A percentile compares a stretch with the other conserved stretches of the same genome.
Evolutionary conservation across 2,888 invertebrate species (phyloP).

Genomic region (Dichetophora obliterata): DNA sequence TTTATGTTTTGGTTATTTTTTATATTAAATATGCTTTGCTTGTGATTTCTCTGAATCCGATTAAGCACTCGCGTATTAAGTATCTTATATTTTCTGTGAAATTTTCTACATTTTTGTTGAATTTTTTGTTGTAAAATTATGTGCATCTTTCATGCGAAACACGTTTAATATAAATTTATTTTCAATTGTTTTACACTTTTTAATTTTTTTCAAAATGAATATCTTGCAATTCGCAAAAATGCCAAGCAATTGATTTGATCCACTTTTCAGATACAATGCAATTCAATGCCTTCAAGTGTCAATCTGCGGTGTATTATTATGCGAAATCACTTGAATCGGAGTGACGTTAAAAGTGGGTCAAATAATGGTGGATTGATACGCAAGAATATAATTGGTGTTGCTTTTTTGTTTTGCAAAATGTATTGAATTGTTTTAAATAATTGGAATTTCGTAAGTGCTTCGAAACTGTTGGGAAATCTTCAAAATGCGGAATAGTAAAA

Average conservation of each 20-base stretch:
- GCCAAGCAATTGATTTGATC: constrained; percentile 27
- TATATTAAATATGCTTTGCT: background rate
- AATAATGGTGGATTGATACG: background rate
- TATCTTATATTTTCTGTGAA: background rate
- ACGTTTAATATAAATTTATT: background rate
- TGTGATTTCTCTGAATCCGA: background rate
- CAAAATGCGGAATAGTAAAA: too few species aligned
- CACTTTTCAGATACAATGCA: background rate
- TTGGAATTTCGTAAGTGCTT: background rate
- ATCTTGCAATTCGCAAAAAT: constrained; percentile 11
- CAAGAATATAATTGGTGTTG: too few species aligned
- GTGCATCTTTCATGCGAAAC: background rate
- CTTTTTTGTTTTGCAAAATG: too few species aligned
- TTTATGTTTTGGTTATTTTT: background rate
- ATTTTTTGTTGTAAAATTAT: background rate
- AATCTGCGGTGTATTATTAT: background rate
- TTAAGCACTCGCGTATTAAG: background rate
- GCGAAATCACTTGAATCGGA: background rate
- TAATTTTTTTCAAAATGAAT: constrained; percentile 3
- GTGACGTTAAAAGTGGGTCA: constrained; percentile 3
- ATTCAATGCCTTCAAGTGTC: background rate
- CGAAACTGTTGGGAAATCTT: too few species aligned
- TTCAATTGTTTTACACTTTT: background rate
- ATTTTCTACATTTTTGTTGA: background rate
- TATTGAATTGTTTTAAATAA: background rate